Evolutionary conservation across 2,113 vertebrate genomes (phyloP), one percentile per base, ranked within the genome.

Genomic region (Onychostoma macrolepis): DNA sequence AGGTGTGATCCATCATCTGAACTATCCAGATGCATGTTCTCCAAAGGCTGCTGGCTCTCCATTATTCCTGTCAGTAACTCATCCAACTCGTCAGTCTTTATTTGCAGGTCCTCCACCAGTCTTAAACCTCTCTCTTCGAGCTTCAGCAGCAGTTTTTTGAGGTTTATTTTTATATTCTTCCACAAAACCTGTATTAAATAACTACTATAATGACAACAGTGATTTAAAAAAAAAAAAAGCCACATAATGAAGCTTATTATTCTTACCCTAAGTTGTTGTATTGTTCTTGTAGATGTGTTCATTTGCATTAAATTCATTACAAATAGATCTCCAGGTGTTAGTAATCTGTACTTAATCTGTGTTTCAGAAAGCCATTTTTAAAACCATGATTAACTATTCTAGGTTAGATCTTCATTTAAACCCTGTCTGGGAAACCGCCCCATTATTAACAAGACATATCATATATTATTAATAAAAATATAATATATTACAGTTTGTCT

Each of bases 51-150:
- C 71, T 43, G 36, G 11, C 0, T 75, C 72, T 75, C 36, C 72
- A 45, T 2, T 75, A 75, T 26, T 75, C 72, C 38, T 75, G 36
- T 75, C 85, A 88, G 78, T 84, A 89, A 80, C 33, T 90, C 78
- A 85, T 80, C 76, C 48, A 85, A 26, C 80, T 48, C 1, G 10
- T 77, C 75, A 21, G 7, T 88, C 72, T 88, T 80, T 75, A 74
- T 83, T 74, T 85, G 21, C 30, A 71, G 67, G 30, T 71, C 58
- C 83, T 50, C 76, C 56, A 5, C 76, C 77, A 85, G 75, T 58
- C 56, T 24, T 58, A 58, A 58, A 58, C 1, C 21, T 24, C 56
- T n/a, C 21, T 58, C 56, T 58, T 74, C n/a, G 1, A 28, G 45
- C 50, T 88, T 85, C 65, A 72, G 61, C 24, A 69, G 41, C 69